A percentile compares a stretch with the other conserved stretches of the same genome.
Conservation (phyloP, 2,888 invertebrate genomes). For the Drosophila setosimentum region DNA sequence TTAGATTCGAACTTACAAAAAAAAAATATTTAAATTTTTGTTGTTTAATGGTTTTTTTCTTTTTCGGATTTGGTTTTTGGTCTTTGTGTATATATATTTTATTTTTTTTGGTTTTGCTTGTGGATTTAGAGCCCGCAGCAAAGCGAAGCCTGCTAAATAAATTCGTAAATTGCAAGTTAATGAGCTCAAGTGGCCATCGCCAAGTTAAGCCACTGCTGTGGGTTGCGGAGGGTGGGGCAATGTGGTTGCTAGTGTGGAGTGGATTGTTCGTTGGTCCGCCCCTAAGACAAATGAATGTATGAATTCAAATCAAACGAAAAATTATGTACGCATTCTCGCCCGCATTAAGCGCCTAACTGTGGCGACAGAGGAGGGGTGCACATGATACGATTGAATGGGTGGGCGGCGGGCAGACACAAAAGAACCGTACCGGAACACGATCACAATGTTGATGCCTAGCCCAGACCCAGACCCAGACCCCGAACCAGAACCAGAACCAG, state of each 20-base stretch:
- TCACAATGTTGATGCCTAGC: slow-evolving; percentile 4
- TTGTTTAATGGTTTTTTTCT: neutral
- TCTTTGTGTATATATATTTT: neutral
- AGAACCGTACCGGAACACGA: slow-evolving; percentile 23
- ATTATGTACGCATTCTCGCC: slow-evolving; percentile 29
- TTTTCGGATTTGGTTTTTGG: slow-evolving; percentile 4
- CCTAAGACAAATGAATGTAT: slow-evolving; percentile 44
- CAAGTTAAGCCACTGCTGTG: slow-evolving; percentile 22
- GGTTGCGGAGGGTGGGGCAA: neutral
- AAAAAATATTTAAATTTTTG: neutral
- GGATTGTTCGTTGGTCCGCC: slow-evolving; percentile 10
- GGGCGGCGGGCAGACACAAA: slow-evolving; percentile 6
- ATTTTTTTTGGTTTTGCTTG: slow-evolving; percentile 2
- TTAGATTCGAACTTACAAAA: neutral
- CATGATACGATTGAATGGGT: slow-evolving; percentile 6
- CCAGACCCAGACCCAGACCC: slow-evolving; percentile 13
- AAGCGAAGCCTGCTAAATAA: slow-evolving; percentile 16
- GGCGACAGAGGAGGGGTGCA: slow-evolving; percentile 7
- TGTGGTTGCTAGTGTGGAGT: slow-evolving; percentile 9
- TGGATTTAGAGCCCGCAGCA: slow-evolving; percentile 54
- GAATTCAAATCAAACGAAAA: slow-evolving; percentile 51
- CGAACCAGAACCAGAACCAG: slow-evolving; percentile 10
- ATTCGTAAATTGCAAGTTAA: slow-evolving; percentile 67
- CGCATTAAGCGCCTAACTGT: slow-evolving; percentile 24
- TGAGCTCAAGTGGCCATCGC: slow-evolving; percentile 71